Conservation (phyloP, 2,113 vertebrate species). For the Daphoenositta chrysoptera region DNA sequence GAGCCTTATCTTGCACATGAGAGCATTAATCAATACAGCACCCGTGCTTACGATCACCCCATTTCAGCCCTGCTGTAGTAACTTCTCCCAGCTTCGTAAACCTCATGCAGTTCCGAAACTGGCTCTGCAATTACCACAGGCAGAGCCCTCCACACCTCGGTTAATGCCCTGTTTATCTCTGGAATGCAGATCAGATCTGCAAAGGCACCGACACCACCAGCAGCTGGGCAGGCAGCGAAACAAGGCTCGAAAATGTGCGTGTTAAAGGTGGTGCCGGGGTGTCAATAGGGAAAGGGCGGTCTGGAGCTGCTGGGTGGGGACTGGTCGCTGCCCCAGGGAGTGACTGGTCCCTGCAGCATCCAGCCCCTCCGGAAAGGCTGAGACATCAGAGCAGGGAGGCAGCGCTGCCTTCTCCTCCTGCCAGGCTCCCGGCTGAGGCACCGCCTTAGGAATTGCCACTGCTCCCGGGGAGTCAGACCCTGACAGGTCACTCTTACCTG, state of each 20-base stretch:
- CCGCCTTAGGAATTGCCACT: background rate
- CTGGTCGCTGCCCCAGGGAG: background rate
- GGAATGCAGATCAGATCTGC: background rate
- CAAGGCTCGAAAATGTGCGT: accelerated
- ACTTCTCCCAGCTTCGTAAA: background rate
- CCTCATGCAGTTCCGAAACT: background rate
- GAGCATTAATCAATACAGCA: background rate
- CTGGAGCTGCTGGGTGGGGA: no score
- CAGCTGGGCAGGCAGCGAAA: background rate
- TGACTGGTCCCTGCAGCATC: background rate
- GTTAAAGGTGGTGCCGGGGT: accelerated
- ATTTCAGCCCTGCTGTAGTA: background rate
- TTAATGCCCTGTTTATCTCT: background rate
- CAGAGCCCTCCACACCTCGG: background rate
- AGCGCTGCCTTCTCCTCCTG: accelerated
- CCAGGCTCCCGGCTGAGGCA: background rate
- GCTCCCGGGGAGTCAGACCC: background rate
- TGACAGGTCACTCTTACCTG: background rate
- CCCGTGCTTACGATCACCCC: background rate
- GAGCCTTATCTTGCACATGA: background rate
- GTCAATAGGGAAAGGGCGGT: accelerated
- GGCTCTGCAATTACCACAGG: background rate
- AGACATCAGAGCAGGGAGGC: background rate
- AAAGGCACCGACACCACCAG: background rate
- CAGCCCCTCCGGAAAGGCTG: background rate